These are phyloP conservation scores for Unio delphinus DNA, from an alignment of 2,888 invertebrate genomes.

Conservation along the genomic window DNA sequence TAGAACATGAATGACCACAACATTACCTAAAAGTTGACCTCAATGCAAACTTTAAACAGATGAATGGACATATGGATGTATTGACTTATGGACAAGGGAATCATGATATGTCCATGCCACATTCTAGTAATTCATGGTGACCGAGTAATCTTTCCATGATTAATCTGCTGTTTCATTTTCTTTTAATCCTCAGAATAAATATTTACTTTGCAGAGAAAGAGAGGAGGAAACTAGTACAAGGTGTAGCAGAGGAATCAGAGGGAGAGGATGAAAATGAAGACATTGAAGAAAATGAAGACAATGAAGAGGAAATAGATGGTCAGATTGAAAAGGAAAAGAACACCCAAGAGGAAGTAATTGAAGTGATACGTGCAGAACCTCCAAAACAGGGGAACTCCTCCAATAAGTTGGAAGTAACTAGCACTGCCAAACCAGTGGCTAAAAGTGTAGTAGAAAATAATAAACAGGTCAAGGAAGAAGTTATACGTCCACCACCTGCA, in stretches of 20 bases:
- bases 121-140: too few relatives aligned
- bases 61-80: too few relatives aligned
- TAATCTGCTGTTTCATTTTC: background rate
- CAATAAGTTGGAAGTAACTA: slow-evolving; percentile 4
- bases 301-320: slow-evolving; percentile 25
- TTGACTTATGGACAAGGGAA: too few relatives aligned
- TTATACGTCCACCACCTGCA: slow-evolving; percentile 21
- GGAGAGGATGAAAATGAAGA: slow-evolving; percentile 45
- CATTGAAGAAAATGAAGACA: slow-evolving; percentile 37
- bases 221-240: slow-evolving; percentile 53
- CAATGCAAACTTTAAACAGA: too few relatives aligned
- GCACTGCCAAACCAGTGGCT: slow-evolving; percentile 3
- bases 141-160: too few relatives aligned
- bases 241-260: slow-evolving; percentile 52
- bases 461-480: slow-evolving; percentile 8
- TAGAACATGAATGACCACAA: too few relatives aligned
- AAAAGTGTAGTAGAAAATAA: slow-evolving; percentile 4
- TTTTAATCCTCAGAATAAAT: background rate
- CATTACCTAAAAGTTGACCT: too few relatives aligned
- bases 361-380: slow-evolving; percentile 2
- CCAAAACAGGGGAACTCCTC: slow-evolving; percentile 17
- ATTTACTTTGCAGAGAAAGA: slow-evolving; percentile 21
- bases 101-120: too few relatives aligned
- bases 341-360: slow-evolving; percentile 2
- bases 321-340: slow-evolving; percentile 12